Evolutionary conservation across 2,113 vertebrate genomes (phyloP), one percentile per base, ranked within the genome.

Genomic region (Casuarius casuarius): DNA sequence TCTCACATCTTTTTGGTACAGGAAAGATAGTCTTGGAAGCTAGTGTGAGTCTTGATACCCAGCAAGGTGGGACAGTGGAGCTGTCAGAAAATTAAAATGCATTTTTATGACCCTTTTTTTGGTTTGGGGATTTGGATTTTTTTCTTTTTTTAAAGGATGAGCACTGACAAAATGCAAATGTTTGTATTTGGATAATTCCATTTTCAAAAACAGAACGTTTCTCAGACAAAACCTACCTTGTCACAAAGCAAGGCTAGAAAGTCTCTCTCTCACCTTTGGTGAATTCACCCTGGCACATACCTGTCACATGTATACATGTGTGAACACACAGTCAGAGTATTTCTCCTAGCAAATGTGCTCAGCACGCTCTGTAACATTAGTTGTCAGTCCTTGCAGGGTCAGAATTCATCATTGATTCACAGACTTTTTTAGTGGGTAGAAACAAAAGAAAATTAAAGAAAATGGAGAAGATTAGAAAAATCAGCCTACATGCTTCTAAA

Each of bases 281-380:
- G 49, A 52, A 74, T 25, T 12, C 49, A 48, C 28, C 26, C 3
- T 35, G 10, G 35, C 51, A 62, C 23, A 26, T 13, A 28, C 14
- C 10, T 76, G 9, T 67, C 25, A 42, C 40, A 21, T 7, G 10
- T 18, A 22, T 26, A n/a, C 10, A 51, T 0, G 0, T 22, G 23
- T 48, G 16, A 40, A 48, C 21, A 62, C 7, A 14, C 6, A 20
- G 2, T 48, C 28, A 65, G 63, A 74, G 33, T 29, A 14, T 17
- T 46, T 11, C 0, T 1, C 31, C 56, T 48, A 68, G 49, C 25
- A 22, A 70, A 31, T 44, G 19, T 17, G 23, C 19, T 28, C 40
- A 33, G 2, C 22, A 12, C 15, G 49, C 18, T 20, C 20, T 11
- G 35, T 14, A 25, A 42, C 17, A 5, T 23, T 49, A 79, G 38